Evolutionary conservation across 2,888 invertebrate species (phyloP).

Genomic region (Drosophila subsilvestris): DNA sequence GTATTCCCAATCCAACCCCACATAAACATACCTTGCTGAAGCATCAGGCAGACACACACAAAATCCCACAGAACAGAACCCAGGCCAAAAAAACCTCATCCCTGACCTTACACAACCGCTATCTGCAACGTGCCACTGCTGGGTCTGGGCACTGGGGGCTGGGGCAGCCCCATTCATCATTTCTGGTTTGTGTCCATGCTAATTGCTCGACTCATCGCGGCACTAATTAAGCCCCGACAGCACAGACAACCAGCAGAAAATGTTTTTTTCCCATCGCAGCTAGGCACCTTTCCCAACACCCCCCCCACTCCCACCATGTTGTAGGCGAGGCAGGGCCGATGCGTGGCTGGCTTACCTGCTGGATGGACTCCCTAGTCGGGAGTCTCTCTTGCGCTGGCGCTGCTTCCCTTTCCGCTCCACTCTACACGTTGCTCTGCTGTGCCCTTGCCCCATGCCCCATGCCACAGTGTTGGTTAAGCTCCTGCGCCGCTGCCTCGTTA

Average conservation of each 20-base stretch:
- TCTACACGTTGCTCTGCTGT: background rate
- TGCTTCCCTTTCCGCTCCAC: background rate
- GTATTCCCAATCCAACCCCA: background rate
- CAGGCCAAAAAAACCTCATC: background rate
- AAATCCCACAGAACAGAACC: background rate
- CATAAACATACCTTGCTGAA: background rate
- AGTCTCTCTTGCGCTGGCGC: constrained; percentile 9
- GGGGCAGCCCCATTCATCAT: constrained; percentile 24
- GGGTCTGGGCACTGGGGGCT: background rate
- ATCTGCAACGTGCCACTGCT: background rate
- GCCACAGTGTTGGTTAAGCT: constrained; percentile 28
- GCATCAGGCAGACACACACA: background rate
- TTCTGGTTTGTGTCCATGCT: constrained; percentile 42
- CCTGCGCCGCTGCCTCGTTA: constrained; percentile 69
- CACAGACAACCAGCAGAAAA: constrained; percentile 26
- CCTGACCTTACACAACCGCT: constrained; percentile 18
- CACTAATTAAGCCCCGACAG: constrained; percentile 37
- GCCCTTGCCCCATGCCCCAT: constrained; percentile 21
- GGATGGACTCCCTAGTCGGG: constrained; percentile 33
- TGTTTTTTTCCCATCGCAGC: constrained; percentile 12
- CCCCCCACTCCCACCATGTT: background rate
- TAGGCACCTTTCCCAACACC: background rate
- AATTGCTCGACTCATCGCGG: constrained; percentile 39
- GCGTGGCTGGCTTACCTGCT: constrained; percentile 66
- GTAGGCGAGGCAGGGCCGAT: constrained; percentile 36